Evolutionary conservation across 2,888 invertebrate species (phyloP).

Genomic region (Callosobruchus maculatus): DNA sequence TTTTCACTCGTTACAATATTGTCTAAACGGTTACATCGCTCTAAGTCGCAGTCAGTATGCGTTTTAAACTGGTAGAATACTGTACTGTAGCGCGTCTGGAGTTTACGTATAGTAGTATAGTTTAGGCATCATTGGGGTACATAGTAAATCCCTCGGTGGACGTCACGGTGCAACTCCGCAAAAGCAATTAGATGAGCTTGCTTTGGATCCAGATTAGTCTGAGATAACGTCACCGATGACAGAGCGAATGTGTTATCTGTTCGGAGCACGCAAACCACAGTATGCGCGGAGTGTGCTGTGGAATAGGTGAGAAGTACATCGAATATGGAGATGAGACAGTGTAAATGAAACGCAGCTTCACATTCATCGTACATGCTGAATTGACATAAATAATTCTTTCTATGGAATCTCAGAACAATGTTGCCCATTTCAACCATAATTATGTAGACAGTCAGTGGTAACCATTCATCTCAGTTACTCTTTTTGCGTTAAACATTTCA

Average conservation of each 20-base stretch:
- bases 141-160: neutral
- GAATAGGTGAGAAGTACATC: slow-evolving; percentile 1
- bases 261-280: slow-evolving; percentile 52
- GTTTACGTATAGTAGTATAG: neutral
- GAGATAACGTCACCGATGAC: slow-evolving; percentile 55
- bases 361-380: no score
- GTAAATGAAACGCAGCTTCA: no score
- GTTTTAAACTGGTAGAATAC: no score
- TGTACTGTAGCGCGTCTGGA: neutral
- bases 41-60: no score
- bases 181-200: neutral
- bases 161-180: neutral
- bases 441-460: no score
- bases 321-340: neutral
- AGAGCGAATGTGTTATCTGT: slow-evolving; percentile 55
- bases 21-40: no score
- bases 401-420: no score
- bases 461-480: no score
- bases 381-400: no score
- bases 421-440: no score
- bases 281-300: neutral
- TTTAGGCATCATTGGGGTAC: neutral
- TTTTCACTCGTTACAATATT: no score
- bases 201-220: slow-evolving; percentile 43
- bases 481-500: no score